A percentile compares a stretch with the other conserved stretches of the same genome.
Evolutionary conservation across 2,113 vertebrate genomes (phyloP).

Genomic region (Orientallactaga bullata): DNA sequence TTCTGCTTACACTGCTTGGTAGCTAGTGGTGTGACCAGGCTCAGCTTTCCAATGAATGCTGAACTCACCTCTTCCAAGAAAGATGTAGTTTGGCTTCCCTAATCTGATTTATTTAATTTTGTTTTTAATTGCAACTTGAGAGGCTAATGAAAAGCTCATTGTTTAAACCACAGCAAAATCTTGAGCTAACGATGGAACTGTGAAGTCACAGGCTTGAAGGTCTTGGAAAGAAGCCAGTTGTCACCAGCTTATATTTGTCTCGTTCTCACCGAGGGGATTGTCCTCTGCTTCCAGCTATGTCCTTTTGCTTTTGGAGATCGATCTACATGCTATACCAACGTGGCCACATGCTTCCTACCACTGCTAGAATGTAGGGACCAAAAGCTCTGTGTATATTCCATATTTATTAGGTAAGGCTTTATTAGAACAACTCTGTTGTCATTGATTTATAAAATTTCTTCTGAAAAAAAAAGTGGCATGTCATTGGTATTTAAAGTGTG

Average conservation of each 20-base stretch:
- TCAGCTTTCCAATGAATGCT: slow-evolving; percentile 55
- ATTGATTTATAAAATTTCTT: background rate
- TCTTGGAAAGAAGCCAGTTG: background rate
- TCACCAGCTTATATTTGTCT: background rate
- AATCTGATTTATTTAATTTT: background rate
- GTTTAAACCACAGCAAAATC: background rate
- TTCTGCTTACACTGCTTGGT: slow-evolving; percentile 76
- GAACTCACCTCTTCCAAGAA: slow-evolving; percentile 38
- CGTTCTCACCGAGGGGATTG: background rate
- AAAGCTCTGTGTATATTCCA: background rate
- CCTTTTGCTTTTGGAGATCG: background rate
- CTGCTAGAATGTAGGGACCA: background rate
- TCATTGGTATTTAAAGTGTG: background rate
- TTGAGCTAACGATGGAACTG: background rate
- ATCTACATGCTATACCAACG: background rate
- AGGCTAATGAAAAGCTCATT: background rate
- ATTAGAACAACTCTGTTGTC: background rate
- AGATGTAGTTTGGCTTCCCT: slow-evolving; percentile 49
- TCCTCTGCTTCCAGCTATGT: background rate
- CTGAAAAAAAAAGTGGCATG: background rate
- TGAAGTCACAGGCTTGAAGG: background rate
- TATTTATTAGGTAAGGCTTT: background rate
- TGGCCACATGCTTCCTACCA: background rate
- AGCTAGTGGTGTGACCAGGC: slow-evolving; percentile 59
- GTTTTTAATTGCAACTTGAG: slow-evolving; percentile 30